These are phyloP conservation scores for Arbacia lixula DNA, from an alignment of 53 echinoderm and acorn worm genomes.

Conservation along the genomic window DNA sequence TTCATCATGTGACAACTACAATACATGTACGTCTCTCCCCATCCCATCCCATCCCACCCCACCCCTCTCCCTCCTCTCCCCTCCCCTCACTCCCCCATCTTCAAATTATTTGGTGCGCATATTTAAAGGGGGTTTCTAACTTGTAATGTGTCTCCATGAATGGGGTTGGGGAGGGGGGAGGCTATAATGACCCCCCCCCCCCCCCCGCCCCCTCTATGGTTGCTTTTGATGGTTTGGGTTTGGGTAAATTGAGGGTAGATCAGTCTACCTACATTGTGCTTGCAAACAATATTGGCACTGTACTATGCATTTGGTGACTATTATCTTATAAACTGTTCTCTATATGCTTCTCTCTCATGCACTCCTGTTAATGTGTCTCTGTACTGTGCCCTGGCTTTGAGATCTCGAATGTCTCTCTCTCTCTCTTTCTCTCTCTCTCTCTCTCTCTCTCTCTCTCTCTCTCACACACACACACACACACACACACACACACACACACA, in stretches of 20 bases:
- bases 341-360: neutral
- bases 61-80: neutral
- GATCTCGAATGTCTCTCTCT: neutral
- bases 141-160: too few species aligned
- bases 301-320: neutral
- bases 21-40: neutral
- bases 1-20: too few species aligned
- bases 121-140: too few species aligned
- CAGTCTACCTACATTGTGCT: neutral
- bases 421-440: neutral
- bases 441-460: neutral
- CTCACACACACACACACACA: too few species aligned
- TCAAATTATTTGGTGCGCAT: too few species aligned
- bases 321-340: neutral
- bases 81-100: neutral
- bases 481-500: too few species aligned
- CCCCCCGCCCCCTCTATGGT: neutral
- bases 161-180: too few species aligned
- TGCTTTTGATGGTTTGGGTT: neutral
- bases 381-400: neutral
- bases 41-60: neutral
- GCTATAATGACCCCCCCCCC: neutral
- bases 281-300: neutral
- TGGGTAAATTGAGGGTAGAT: neutral
- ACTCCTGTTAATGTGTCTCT: neutral